phyloP scores from a whole-genome alignment of 2,113 vertebrate species.

The Pachyramphus minor region DNA sequence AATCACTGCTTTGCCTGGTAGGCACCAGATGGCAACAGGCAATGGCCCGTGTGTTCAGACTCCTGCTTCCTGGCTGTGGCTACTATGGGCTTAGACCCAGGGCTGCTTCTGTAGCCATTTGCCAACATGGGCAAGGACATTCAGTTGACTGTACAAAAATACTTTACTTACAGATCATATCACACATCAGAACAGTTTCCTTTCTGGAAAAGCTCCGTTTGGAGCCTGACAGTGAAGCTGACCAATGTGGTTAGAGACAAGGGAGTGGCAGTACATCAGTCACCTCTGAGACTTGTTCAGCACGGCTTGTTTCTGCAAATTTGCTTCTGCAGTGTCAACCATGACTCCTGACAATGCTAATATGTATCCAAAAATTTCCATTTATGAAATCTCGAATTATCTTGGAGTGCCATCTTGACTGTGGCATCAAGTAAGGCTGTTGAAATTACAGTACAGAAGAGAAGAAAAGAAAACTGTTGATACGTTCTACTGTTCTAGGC shows the following conservation, averaged over 20 bases:
- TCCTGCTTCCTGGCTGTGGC: background rate
- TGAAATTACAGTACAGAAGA: background rate
- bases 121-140: background rate
- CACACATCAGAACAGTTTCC: background rate
- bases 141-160: background rate
- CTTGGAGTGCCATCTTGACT: background rate
- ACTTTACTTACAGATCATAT: background rate
- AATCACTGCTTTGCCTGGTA: background rate
- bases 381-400: background rate
- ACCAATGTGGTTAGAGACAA: background rate
- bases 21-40: background rate
- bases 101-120: background rate
- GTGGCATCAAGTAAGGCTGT: background rate
- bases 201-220: background rate
- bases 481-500: background rate
- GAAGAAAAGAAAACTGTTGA: background rate
- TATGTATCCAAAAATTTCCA: background rate
- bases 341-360: background rate
- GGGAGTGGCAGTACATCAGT: background rate
- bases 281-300: background rate
- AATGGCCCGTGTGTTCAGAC: rapidly evolving
- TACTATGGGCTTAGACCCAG: rapidly evolving
- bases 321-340: background rate
- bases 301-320: background rate
- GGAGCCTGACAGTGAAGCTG: background rate